Percentiles rank a stretch among this genome's conserved stretches.
phyloP scores from a whole-genome alignment of 2,113 vertebrate species.

The Phylloscopus trochilus region DNA sequence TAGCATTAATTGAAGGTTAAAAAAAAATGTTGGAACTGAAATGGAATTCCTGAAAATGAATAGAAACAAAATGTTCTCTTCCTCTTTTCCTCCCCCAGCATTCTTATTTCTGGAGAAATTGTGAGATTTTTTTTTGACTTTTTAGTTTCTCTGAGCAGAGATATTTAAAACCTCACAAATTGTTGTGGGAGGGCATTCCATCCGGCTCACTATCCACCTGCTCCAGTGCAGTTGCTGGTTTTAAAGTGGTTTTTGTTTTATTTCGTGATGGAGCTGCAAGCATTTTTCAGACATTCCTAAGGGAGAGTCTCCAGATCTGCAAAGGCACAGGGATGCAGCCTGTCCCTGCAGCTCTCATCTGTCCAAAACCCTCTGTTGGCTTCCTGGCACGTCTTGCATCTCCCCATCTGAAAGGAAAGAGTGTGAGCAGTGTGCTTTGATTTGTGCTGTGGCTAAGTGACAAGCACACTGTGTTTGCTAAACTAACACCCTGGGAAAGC shows the following conservation, averaged over 20 bases:
- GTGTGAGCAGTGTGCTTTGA: neutral
- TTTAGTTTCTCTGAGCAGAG: neutral
- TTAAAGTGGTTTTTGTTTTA: neutral
- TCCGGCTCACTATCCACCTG: neutral
- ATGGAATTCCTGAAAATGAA: conserved; percentile 60
- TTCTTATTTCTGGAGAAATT: conserved; percentile 43
- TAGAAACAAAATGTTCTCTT: conserved; percentile 58
- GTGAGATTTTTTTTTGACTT: neutral
- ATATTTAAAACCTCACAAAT: conserved; percentile 39
- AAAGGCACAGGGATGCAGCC: neutral
- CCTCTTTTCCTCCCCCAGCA: conserved; percentile 36
- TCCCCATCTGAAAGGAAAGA: neutral
- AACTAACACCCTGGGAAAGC: neutral
- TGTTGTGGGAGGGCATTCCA: conserved; percentile 38
- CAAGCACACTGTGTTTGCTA: neutral
- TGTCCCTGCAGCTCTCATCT: neutral
- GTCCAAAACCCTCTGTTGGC: neutral
- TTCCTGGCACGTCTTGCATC: neutral
- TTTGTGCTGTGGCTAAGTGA: neutral
- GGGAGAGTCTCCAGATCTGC: neutral
- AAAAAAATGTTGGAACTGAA: conserved; percentile 53
- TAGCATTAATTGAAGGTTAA: conserved; percentile 56
- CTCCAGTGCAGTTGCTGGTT: neutral
- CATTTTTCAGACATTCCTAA: neutral
- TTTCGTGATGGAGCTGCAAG: neutral